Percentiles rank a stretch among this genome's conserved stretches.
Evolutionary conservation across 2,113 vertebrate genomes (phyloP).

Genomic region (Addax nasomaculatus): DNA sequence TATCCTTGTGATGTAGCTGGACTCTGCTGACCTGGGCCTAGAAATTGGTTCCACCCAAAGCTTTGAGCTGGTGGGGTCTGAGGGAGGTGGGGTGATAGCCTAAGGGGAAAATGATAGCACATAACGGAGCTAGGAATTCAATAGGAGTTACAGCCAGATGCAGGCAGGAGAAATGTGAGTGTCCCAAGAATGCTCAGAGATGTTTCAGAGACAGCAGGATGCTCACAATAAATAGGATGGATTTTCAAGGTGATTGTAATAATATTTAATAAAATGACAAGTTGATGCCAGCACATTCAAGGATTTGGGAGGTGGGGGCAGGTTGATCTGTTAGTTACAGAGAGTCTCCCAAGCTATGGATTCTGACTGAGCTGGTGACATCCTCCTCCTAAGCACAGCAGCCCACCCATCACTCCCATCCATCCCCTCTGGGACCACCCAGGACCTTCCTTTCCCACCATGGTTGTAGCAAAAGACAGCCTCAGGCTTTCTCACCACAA

Average conservation of each 20-base stretch:
- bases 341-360: neutral
- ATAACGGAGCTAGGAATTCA: neutral
- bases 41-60: neutral
- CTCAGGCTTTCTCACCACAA: neutral
- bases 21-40: neutral
- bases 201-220: neutral
- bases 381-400: neutral
- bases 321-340: neutral
- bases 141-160: neutral
- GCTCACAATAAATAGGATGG: too few relatives aligned
- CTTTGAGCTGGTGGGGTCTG: neutral
- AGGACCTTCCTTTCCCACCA: neutral
- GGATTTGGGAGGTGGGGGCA: accelerated
- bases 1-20: neutral
- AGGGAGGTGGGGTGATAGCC: neutral
- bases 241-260: neutral
- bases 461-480: neutral
- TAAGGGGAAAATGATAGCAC: neutral
- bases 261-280: neutral
- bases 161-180: neutral
- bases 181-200: neutral
- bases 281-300: neutral
- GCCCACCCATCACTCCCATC: neutral
- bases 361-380: neutral
- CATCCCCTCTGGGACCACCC: neutral